These are phyloP conservation scores for Aethes cnicana DNA, from an alignment of 2,888 invertebrate genomes.

Conservation along the genomic window DNA sequence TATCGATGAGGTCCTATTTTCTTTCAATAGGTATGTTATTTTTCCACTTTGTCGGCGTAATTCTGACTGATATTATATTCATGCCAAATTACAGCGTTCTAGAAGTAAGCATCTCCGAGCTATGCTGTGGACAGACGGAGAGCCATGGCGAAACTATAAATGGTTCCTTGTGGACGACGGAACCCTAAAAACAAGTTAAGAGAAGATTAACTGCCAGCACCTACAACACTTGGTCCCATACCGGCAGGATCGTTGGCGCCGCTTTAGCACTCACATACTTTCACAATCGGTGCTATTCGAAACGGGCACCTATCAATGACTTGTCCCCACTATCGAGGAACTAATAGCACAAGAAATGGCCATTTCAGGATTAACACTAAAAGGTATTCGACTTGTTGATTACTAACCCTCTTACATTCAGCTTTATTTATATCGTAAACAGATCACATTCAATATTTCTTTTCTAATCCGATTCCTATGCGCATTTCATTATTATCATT, in stretches of 20 bases:
- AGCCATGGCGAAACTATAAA: no score
- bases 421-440: constrained; percentile 9
- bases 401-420: constrained; percentile 4
- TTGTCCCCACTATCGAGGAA: constrained; percentile 39
- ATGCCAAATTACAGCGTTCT: no score
- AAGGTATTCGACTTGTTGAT: neutral
- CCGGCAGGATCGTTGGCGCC: constrained; percentile 73
- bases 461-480: constrained; percentile 6
- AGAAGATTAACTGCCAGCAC: constrained; percentile 56
- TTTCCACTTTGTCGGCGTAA: no score
- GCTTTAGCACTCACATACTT: constrained; percentile 58
- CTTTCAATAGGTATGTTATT: no score
- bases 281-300: constrained; percentile 50
- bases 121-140: no score
- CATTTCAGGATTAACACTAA: constrained; percentile 11
- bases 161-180: no score
- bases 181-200: constrained; percentile 51
- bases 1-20: no score
- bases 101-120: no score
- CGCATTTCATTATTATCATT: constrained; percentile 12
- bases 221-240: constrained; percentile 51
- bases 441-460: constrained; percentile 6
- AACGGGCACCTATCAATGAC: constrained; percentile 13
- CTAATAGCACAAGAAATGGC: constrained; percentile 6
- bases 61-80: no score